These are phyloP conservation scores for Todiramphus chloris DNA, from an alignment of 2,113 vertebrate species.

Conservation along the genomic window DNA sequence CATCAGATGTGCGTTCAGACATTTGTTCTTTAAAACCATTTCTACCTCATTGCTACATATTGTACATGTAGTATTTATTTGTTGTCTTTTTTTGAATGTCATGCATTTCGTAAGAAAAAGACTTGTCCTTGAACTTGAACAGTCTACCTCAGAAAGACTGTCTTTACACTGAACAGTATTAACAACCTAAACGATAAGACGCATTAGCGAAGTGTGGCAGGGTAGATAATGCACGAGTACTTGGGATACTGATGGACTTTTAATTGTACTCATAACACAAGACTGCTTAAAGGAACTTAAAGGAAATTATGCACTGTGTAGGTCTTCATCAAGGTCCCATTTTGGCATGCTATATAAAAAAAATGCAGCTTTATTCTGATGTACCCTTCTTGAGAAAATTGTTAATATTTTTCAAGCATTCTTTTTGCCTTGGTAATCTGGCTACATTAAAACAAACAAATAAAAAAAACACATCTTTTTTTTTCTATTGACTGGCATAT, in stretches of 20 bases:
- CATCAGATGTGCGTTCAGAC: constrained; percentile 81
- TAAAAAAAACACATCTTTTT: background rate
- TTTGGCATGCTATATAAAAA: constrained; percentile 70
- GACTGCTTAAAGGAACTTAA: constrained; percentile 81
- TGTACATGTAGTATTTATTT: constrained; percentile 99
- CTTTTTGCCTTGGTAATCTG: constrained; percentile 74
- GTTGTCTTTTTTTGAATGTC: constrained; percentile 98
- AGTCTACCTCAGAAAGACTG: constrained; percentile 99
- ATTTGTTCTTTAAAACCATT: constrained; percentile 96
- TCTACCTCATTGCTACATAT: constrained; percentile 99
- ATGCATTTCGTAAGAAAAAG: constrained; percentile 89
- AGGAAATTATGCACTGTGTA: constrained; percentile 85
- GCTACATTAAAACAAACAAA: constrained; percentile 20
- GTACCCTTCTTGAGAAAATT: constrained; percentile 63
- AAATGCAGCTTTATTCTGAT: constrained; percentile 71
- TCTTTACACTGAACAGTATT: constrained; percentile 94
- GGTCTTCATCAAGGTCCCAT: constrained; percentile 83
- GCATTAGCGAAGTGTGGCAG: constrained; percentile 82
- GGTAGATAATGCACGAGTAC: constrained; percentile 84
- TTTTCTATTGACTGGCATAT: constrained; percentile 66
- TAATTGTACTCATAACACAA: constrained; percentile 84
- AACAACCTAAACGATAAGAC: constrained; percentile 83
- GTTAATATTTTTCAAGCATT: constrained; percentile 64
- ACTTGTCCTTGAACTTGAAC: constrained; percentile 93
- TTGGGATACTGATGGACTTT: constrained; percentile 82